Evolutionary conservation across 2,888 invertebrate species (phyloP).

Genomic region (Chrysodeixis includens): DNA sequence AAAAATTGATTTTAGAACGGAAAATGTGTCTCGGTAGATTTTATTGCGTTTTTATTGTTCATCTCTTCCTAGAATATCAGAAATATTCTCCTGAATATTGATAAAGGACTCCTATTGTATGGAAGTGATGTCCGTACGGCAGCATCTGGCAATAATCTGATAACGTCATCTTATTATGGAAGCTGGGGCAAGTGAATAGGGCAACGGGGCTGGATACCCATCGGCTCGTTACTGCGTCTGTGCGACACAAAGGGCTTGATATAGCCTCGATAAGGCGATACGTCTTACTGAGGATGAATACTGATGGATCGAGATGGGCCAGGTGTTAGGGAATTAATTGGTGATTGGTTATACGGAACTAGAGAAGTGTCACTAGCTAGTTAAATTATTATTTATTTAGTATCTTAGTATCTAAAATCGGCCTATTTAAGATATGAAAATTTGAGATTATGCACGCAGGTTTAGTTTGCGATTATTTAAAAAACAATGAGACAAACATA

Average conservation of each 20-base stretch:
- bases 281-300: constrained; percentile 24
- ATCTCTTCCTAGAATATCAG: no score
- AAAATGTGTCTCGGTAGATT: no score
- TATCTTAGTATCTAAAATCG: no score
- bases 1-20: neutral
- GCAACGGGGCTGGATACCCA: constrained; percentile 27
- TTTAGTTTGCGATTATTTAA: no score
- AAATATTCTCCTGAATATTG: no score
- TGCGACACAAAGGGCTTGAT: constrained; percentile 21
- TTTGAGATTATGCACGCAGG: no score
- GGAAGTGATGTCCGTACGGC: constrained; percentile 9
- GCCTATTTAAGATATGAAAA: no score
- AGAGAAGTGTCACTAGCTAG: no score
- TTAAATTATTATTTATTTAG: no score
- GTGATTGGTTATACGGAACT: neutral
- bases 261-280: constrained; percentile 35
- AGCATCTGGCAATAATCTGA: constrained; percentile 41
- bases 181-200: constrained; percentile 26
- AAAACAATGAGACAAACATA: no score
- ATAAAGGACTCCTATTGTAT: neutral
- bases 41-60: no score
- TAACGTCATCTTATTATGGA: constrained; percentile 30
- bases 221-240: constrained; percentile 48
- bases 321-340: neutral
- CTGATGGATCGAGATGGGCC: constrained; percentile 1